Conservation (phyloP, 1,140 invertebrate genomes). For the Geopemphigus sp. region DNA sequence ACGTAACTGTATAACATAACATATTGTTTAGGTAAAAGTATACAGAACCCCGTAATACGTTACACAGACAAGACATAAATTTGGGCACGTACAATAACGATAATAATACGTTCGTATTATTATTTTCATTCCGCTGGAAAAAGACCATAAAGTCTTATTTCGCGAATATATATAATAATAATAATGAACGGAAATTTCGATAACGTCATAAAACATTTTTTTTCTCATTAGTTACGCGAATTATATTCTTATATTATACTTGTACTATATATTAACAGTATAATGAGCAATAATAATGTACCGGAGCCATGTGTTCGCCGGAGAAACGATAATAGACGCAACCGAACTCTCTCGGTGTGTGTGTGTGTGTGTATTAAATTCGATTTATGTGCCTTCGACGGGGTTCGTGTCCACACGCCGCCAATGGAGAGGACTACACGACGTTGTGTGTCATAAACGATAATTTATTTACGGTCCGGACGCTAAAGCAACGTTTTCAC, state of each 20-base stretch:
- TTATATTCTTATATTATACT: neutral
- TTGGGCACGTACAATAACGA: neutral
- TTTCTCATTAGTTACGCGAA: neutral
- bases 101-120: neutral
- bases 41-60: neutral
- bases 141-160: slow-evolving; percentile 1
- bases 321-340: neutral
- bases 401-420: neutral
- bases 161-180: neutral
- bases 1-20: neutral
- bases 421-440: neutral
- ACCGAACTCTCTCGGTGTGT: neutral
- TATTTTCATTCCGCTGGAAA: neutral
- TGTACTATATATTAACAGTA: neutral
- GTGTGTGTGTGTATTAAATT: neutral
- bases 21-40: too few relatives aligned
- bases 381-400: neutral
- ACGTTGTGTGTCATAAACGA: slow-evolving; percentile 19
- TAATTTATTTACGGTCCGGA: slow-evolving; percentile 18
- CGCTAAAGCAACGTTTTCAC: neutral
- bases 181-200: neutral
- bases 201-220: neutral
- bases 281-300: neutral
- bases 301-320: slow-evolving; percentile 7
- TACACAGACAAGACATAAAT: neutral